These are phyloP conservation scores for Turritopsis dohrnii DNA, from an alignment of 30 jellyfish, hydroid and myxozoan genomes.

Conservation along the genomic window DNA sequence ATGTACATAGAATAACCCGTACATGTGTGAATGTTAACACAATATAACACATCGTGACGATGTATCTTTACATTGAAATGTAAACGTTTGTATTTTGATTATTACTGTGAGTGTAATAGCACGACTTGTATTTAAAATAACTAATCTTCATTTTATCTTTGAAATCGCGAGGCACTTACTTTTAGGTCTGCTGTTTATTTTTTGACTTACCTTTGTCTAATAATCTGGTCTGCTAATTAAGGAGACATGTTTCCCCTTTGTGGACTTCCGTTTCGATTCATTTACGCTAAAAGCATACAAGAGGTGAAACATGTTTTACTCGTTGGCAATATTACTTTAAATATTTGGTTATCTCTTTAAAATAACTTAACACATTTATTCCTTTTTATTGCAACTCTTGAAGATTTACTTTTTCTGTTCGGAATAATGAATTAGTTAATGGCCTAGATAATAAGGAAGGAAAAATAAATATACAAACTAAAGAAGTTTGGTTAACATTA, in stretches of 20 bases:
- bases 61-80: not conserved
- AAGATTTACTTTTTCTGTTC: not conserved
- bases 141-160: not conserved
- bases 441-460: not conserved
- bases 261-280: slow-evolving; percentile 39
- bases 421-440: not conserved
- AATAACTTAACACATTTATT: not conserved
- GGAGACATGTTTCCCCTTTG: slow-evolving; percentile 14
- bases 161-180: not conserved
- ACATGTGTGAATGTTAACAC: not conserved
- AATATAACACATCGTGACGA: not conserved
- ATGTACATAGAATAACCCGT: not conserved
- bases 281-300: slow-evolving; percentile 15
- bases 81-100: not conserved
- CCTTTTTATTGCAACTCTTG: not conserved
- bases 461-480: not conserved
- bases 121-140: not conserved
- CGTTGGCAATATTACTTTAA: not conserved
- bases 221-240: slow-evolving; percentile 23
- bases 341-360: not conserved
- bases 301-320: slow-evolving; percentile 15
- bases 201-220: not conserved
- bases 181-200: not conserved
- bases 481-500: not conserved
- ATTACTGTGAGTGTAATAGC: not conserved